phyloP scores from a whole-genome alignment of 2,797 vertebrate species.

The Corythornis leucogaster region DNA sequence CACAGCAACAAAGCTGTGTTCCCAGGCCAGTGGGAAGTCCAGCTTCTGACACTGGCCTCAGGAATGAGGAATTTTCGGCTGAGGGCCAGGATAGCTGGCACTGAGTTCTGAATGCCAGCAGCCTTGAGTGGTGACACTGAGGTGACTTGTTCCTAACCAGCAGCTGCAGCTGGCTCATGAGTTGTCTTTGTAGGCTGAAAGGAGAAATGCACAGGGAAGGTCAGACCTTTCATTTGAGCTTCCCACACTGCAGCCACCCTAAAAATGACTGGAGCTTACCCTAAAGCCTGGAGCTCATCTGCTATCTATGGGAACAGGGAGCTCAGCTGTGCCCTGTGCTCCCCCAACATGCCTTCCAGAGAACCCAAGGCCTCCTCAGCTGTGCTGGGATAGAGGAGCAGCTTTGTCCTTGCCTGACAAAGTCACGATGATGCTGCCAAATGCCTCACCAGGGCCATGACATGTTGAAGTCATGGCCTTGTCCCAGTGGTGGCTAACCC shows the following conservation, averaged over 20 bases:
- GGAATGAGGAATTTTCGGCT: background rate
- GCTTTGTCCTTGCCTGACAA: background rate
- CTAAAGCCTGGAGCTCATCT: background rate
- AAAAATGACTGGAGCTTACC: background rate
- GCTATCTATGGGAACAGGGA: background rate
- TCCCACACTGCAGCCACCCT: background rate
- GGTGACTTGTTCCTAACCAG: accelerated
- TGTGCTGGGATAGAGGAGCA: background rate
- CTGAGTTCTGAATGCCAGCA: accelerated
- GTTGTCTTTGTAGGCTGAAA: background rate
- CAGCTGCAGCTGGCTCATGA: background rate
- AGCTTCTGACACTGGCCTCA: background rate
- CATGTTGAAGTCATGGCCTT: background rate
- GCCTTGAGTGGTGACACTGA: accelerated
- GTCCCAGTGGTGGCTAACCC: accelerated
- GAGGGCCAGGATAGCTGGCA: accelerated
- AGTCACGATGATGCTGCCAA: accelerated
- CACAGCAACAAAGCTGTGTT: background rate
- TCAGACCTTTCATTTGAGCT: background rate
- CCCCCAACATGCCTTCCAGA: accelerated
- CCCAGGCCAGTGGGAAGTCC: background rate
- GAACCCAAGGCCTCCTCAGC: background rate
- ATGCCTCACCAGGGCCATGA: accelerated
- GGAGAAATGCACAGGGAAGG: background rate
- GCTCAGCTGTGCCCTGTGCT: accelerated